Conservation (phyloP, 2,888 invertebrate genomes). For the Altica lythri region DNA sequence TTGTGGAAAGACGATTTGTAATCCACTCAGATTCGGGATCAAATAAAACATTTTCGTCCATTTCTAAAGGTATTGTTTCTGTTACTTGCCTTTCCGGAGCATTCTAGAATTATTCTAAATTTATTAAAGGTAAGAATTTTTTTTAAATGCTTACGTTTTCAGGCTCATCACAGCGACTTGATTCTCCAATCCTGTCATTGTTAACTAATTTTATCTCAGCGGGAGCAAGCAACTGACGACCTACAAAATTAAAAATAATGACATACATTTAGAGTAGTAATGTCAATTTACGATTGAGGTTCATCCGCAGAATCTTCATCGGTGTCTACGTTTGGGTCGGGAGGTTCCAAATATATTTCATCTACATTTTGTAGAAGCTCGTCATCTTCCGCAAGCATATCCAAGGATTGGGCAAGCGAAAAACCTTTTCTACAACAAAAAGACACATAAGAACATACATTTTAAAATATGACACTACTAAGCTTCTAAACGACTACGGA, state of each 20-base stretch:
- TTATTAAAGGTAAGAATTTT: too few relatives aligned
- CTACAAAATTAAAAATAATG: constrained; percentile 15
- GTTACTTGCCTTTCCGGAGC: too few relatives aligned
- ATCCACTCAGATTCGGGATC: too few relatives aligned
- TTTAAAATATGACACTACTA: constrained; percentile 1
- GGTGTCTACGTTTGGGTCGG: constrained; percentile 22
- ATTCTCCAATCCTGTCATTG: constrained; percentile 18
- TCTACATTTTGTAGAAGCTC: constrained; percentile 11
- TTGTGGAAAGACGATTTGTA: too few relatives aligned
- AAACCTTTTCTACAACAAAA: constrained; percentile 13
- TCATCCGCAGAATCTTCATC: constrained; percentile 32
- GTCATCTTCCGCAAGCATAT: constrained; percentile 14
- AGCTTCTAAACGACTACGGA: neutral
- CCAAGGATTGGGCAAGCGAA: constrained; percentile 11
- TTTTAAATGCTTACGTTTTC: constrained; percentile 5
- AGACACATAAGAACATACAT: neutral
- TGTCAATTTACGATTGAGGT: constrained; percentile 18
- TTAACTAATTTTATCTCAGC: constrained; percentile 23
- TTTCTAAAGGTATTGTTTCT: too few relatives aligned
- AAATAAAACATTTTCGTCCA: too few relatives aligned
- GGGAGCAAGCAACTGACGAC: constrained; percentile 23
- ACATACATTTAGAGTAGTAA: neutral
- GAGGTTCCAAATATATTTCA: constrained; percentile 29
- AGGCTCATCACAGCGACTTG: constrained; percentile 1
- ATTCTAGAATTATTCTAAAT: too few relatives aligned